Evolutionary conservation across 2,888 invertebrate species (phyloP).

Genomic region (Cantharis nigra): DNA sequence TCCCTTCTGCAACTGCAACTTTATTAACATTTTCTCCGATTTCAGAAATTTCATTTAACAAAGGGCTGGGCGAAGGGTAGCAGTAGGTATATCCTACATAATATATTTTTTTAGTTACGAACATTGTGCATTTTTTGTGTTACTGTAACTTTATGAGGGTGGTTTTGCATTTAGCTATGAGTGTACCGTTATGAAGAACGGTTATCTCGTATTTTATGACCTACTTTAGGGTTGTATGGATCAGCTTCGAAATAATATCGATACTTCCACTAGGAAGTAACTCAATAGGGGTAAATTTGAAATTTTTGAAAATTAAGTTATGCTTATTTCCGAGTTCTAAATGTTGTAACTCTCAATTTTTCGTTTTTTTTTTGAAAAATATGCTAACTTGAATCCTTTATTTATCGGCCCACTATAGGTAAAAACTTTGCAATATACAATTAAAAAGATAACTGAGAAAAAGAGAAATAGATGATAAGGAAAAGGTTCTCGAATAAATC

Average conservation of each 20-base stretch:
- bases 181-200: conserved; percentile 23
- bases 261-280: too few species aligned
- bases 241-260: not conserved
- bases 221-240: conserved; percentile 9
- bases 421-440: too few species aligned
- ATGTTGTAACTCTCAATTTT: too few species aligned
- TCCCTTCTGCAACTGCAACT: not conserved
- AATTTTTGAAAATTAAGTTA: too few species aligned
- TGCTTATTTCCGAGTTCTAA: too few species aligned
- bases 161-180: conserved; percentile 7
- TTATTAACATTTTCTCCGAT: not conserved
- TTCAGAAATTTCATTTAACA: not conserved
- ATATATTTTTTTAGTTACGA: not conserved
- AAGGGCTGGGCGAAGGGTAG: not conserved
- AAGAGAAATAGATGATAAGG: too few species aligned
- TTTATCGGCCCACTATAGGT: too few species aligned
- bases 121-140: conserved; percentile 9
- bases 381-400: too few species aligned
- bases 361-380: too few species aligned
- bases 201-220: conserved; percentile 15
- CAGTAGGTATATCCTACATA: not conserved
- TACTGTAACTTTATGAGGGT: conserved; percentile 22
- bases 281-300: not conserved
- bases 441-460: too few species aligned
- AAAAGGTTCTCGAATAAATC: too few species aligned